phyloP scores from a whole-genome alignment of 2,888 invertebrate species.

The Oxycera nigricornis region DNA sequence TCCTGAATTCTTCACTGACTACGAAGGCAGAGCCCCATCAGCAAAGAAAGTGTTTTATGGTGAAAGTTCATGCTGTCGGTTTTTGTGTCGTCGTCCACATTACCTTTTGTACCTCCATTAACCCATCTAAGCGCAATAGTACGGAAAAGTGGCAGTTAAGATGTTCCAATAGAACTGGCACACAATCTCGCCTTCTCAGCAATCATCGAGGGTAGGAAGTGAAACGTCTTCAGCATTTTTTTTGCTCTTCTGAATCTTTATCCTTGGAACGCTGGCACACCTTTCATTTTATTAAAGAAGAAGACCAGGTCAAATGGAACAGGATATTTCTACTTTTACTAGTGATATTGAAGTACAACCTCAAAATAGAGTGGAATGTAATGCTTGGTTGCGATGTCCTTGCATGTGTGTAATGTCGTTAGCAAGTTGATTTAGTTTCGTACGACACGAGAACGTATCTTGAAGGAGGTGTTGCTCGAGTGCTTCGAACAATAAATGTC shows the following conservation, averaged over 20 bases:
- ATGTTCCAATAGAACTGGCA: slow-evolving; percentile 29
- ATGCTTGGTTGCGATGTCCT: neutral
- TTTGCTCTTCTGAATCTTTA: neutral
- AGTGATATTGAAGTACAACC: slow-evolving; percentile 2
- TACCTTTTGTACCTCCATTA: slow-evolving; percentile 46
- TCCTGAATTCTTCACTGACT: neutral
- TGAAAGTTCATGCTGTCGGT: slow-evolving; percentile 42
- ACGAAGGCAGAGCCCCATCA: neutral
- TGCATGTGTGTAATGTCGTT: slow-evolving; percentile 9
- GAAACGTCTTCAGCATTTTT: neutral
- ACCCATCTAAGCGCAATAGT: slow-evolving; percentile 42
- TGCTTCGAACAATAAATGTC: slow-evolving; percentile 46
- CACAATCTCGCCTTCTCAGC: neutral
- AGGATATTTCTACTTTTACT: slow-evolving; percentile 30
- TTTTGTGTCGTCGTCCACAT: slow-evolving; percentile 38
- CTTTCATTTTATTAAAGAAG: neutral
- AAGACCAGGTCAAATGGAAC: slow-evolving; percentile 33
- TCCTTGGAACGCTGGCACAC: neutral
- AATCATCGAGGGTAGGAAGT: neutral
- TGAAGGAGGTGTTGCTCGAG: slow-evolving; percentile 37
- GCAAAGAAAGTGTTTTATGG: slow-evolving; percentile 40
- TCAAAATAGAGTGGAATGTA: neutral
- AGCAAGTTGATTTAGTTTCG: slow-evolving; percentile 25
- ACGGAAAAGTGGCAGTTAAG: slow-evolving; percentile 46
- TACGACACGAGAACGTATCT: neutral